A percentile compares a stretch with the other conserved stretches of the same genome.
Conservation (phyloP, 2,113 vertebrate species). For the Syngnathoides biaculeatus region DNA sequence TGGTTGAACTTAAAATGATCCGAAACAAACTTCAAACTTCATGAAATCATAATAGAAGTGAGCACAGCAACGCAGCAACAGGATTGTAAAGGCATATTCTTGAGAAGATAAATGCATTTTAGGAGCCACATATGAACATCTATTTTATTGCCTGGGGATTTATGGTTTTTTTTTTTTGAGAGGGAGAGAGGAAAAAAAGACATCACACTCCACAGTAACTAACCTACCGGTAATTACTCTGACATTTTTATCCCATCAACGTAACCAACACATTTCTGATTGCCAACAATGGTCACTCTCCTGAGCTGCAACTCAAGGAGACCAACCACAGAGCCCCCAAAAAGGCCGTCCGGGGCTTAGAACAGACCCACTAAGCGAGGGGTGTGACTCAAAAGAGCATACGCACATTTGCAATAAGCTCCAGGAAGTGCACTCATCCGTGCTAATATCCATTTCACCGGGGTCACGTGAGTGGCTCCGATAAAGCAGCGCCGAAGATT, state of each 20-base stretch:
- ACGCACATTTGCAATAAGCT: conserved; percentile 38
- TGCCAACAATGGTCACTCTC: conserved; percentile 66
- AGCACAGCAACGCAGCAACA: background rate
- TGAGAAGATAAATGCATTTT: background rate
- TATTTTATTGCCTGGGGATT: background rate
- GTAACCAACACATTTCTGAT: conserved; percentile 7
- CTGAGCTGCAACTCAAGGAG: conserved; percentile 61
- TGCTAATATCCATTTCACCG: conserved; percentile 36
- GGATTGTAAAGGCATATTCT: background rate
- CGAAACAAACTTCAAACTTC: background rate
- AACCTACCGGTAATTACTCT: background rate
- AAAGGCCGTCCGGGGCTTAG: conserved; percentile 52
- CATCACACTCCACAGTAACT: background rate
- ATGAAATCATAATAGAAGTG: background rate
- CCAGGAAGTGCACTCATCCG: conserved; percentile 48
- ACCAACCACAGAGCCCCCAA: conserved; percentile 63
- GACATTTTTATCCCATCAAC: background rate
- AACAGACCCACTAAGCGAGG: conserved; percentile 54
- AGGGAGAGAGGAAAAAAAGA: background rate
- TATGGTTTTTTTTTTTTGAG: no score
- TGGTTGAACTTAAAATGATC: background rate
- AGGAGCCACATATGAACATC: background rate
- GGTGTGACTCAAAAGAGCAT: conserved; percentile 55
- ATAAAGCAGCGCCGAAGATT: conserved; percentile 32
- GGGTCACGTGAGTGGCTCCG: conserved; percentile 33